phyloP scores from a whole-genome alignment of 2,888 invertebrate genomes.

The Apodemia zela region DNA sequence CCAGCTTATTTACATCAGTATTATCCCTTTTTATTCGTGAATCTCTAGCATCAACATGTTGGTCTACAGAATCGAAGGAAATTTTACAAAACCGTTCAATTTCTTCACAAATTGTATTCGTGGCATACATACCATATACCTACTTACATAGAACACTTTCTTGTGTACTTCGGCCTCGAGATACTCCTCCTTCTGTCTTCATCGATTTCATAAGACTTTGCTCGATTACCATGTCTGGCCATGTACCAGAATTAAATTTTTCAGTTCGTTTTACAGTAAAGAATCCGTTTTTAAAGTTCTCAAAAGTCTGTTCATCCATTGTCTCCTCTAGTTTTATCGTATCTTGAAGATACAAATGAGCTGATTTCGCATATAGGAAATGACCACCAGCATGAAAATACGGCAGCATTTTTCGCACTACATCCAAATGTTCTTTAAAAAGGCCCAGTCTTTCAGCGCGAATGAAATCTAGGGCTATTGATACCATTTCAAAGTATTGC shows the following conservation, averaged over 20 bases:
- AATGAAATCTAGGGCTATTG: conserved; percentile 35
- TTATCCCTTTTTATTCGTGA: conserved; percentile 31
- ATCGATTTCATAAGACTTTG: conserved; percentile 37
- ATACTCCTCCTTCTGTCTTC: conserved; percentile 34
- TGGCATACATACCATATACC: conserved; percentile 38
- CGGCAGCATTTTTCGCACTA: conserved; percentile 40
- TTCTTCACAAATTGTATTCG: conserved; percentile 39
- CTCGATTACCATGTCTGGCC: conserved; percentile 37
- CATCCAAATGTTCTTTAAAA: conserved; percentile 2
- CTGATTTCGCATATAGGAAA: conserved; percentile 41
- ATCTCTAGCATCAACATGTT: conserved; percentile 33
- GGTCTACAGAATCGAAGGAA: conserved; percentile 29
- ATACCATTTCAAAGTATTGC: conserved; percentile 45
- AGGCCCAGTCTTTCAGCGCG: conserved; percentile 26
- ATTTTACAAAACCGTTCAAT: conserved; percentile 30
- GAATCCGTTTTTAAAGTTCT: conserved; percentile 36
- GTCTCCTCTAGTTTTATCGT: conserved; percentile 36
- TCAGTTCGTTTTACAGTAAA: conserved; percentile 40
- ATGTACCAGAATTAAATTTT: conserved; percentile 33
- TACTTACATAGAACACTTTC: conserved; percentile 39
- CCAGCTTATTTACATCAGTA: conserved; percentile 29
- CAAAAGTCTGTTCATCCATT: conserved; percentile 37
- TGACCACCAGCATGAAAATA: conserved; percentile 46
- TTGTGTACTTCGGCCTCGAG: conserved; percentile 28
- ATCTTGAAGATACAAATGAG: conserved; percentile 40